Evolutionary conservation across 2,888 invertebrate species (phyloP).

Genomic region (Atethmia centrago): DNA sequence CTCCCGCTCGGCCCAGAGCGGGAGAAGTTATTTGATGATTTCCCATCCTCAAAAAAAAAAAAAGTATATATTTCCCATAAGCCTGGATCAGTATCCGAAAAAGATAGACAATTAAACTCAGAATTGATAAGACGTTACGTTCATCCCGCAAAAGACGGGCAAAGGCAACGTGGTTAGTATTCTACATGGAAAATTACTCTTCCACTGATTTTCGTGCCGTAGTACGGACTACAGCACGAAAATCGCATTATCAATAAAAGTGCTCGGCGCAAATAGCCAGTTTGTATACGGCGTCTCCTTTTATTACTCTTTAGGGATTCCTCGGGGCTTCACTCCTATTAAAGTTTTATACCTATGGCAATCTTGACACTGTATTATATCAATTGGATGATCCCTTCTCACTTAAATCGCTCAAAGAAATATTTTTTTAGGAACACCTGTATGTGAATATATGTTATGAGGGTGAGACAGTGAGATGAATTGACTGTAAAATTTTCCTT

Average conservation of each 20-base stretch:
- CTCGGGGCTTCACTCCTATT: not conserved
- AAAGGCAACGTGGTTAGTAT: constrained; percentile 12
- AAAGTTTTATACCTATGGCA: constrained; percentile 33
- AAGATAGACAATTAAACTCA: not conserved
- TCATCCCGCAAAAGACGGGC: constrained; percentile 1
- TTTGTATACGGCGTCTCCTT: constrained; percentile 12
- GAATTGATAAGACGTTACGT: not conserved
- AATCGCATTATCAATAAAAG: constrained; percentile 31
- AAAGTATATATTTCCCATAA: not conserved
- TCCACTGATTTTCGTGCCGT: too few relatives aligned
- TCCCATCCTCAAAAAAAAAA: too few relatives aligned
- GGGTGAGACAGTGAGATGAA: not conserved
- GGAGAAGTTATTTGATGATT: too few relatives aligned
- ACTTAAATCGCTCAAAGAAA: not conserved
- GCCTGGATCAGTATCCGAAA: not conserved
- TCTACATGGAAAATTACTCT: not conserved
- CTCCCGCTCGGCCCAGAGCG: too few relatives aligned
- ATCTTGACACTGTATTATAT: constrained; percentile 39
- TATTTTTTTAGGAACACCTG: not conserved
- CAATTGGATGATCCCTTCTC: constrained; percentile 20
- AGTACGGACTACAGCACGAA: constrained; percentile 12
- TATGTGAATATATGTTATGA: constrained; percentile 5
- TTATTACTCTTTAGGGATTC: constrained; percentile 26
- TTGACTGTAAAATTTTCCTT: not conserved
- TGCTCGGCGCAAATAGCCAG: constrained; percentile 6